Percentiles rank a stretch among this genome's conserved stretches.
These are phyloP conservation scores for Nymphalis io DNA, from an alignment of 1,140 invertebrate genomes.

Conservation along the genomic window DNA sequence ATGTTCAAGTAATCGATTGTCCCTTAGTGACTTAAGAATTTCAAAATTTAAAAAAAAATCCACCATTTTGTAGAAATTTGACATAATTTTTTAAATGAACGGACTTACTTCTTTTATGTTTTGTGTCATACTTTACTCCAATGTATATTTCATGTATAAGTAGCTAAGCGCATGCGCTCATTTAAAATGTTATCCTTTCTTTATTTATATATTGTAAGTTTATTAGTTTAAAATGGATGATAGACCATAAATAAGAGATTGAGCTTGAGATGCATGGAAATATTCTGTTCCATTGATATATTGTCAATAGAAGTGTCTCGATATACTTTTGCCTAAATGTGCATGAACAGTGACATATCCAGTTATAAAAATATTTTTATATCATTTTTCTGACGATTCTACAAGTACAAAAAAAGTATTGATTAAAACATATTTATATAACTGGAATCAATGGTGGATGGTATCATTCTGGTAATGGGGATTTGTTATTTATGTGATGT, in stretches of 20 bases:
- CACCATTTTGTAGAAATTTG: too few species aligned
- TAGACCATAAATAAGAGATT: not conserved
- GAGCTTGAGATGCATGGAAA: conserved; percentile 7
- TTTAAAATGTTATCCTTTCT: too few species aligned
- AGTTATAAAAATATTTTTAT: conserved; percentile 17
- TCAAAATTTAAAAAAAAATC: too few species aligned
- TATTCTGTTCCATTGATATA: not conserved
- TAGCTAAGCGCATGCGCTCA: too few species aligned
- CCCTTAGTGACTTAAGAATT: too few species aligned
- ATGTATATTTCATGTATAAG: too few species aligned
- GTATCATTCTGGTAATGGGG: conserved; percentile 36
- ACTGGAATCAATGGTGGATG: conserved; percentile 34
- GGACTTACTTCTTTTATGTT: too few species aligned
- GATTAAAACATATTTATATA: conserved; percentile 1
- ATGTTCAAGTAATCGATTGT: too few species aligned
- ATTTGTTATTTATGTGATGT: conserved; percentile 2
- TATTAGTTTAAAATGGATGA: not conserved
- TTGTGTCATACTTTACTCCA: too few species aligned
- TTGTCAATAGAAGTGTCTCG: not conserved
- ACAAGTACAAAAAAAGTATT: too few species aligned
- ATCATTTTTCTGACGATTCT: not conserved
- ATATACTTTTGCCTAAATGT: not conserved
- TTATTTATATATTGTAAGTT: not conserved
- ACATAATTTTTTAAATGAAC: too few species aligned
- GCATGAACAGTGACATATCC: conserved; percentile 10